Evolutionary conservation across 1,140 invertebrate genomes (phyloP).

Genomic region (Drosophila parabipectinata): DNA sequence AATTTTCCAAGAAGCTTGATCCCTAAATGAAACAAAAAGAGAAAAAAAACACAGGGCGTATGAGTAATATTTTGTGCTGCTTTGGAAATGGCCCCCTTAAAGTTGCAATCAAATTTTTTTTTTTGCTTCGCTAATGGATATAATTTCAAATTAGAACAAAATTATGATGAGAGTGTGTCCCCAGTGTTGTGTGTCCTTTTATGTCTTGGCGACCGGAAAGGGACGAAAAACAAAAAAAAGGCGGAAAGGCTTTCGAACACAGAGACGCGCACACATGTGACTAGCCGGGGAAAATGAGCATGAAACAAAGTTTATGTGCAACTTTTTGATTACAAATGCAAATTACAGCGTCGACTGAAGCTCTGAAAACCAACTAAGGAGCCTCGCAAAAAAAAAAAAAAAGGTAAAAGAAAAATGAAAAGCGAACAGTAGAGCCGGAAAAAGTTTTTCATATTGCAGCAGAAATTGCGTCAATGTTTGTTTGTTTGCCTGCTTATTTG

Average conservation of each 20-base stretch:
- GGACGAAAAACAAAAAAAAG: not conserved
- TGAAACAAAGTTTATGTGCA: slow-evolving; percentile 80
- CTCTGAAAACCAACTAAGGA: slow-evolving; percentile 17
- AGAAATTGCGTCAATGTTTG: slow-evolving; percentile 77
- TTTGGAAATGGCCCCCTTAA: not conserved
- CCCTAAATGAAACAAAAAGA: too few species aligned
- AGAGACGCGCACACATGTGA: slow-evolving; percentile 10
- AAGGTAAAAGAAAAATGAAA: slow-evolving; percentile 4
- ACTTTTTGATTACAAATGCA: slow-evolving; percentile 83
- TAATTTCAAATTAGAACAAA: slow-evolving; percentile 52
- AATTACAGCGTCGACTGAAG: slow-evolving; percentile 68
- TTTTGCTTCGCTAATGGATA: slow-evolving; percentile 39
- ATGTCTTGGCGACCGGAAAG: slow-evolving; percentile 25
- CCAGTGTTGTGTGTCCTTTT: slow-evolving; percentile 35
- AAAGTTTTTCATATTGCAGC: slow-evolving; percentile 76
- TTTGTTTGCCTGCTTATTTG: slow-evolving; percentile 54
- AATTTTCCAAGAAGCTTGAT: too few species aligned
- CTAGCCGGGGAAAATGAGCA: slow-evolving; percentile 71
- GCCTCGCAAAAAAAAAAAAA: not conserved
- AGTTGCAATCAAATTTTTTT: slow-evolving; percentile 1
- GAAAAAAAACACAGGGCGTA: not conserved
- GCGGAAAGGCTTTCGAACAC: slow-evolving; percentile 17
- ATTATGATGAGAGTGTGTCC: slow-evolving; percentile 49
- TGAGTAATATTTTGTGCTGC: not conserved
- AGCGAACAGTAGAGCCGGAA: slow-evolving; percentile 9